Percentiles rank a stretch among this genome's conserved stretches.
Evolutionary conservation across 2,888 invertebrate species (phyloP).

Genomic region (Rotaria macrura): DNA sequence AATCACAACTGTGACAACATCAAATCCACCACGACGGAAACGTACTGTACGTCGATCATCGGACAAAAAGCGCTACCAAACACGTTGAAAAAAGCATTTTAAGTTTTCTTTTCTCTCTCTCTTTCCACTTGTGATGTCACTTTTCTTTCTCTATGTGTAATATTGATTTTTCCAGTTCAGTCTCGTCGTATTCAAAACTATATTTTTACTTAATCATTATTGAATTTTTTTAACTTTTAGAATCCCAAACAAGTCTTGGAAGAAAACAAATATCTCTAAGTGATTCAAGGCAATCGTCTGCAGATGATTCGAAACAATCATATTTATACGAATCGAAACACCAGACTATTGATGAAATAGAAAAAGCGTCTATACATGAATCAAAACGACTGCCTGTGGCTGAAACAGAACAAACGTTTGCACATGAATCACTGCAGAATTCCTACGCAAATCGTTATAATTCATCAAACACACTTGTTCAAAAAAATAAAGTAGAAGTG

Average conservation of each 20-base stretch:
- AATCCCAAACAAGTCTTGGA: neutral
- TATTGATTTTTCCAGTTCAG: neutral
- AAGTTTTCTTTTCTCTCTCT: neutral
- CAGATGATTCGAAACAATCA: no score
- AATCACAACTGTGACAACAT: neutral
- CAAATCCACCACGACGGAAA: neutral
- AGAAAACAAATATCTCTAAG: neutral
- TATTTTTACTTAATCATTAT: neutral
- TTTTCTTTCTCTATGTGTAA: neutral
- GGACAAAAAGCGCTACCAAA: neutral
- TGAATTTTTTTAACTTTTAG: neutral
- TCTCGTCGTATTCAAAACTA: neutral
- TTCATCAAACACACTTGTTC: no score
- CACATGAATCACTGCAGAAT: no score
- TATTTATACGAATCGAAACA: no score
- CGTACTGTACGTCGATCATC: neutral
- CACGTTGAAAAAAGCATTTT: neutral
- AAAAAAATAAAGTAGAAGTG: neutral
- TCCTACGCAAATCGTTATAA: fast-evolving
- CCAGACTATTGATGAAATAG: no score
- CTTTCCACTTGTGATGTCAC: neutral
- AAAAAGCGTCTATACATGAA: no score
- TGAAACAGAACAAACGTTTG: no score
- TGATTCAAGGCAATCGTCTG: neutral
- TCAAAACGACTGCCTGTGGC: no score